Conservation (phyloP, 2,888 invertebrate genomes). For the Margaritifera margaritifera region DNA sequence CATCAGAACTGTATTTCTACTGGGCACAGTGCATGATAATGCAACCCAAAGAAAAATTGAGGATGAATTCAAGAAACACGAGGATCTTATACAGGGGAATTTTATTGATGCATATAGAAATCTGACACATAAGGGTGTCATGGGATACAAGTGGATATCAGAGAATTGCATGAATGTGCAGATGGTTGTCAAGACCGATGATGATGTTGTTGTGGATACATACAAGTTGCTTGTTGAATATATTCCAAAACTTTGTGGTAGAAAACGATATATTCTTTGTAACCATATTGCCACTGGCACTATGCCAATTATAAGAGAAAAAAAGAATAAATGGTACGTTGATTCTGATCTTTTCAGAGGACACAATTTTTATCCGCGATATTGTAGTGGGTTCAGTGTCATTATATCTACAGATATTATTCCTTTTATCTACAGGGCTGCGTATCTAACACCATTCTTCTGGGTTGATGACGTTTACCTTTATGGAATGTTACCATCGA, state of each 20-base stretch:
- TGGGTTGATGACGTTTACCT: slow-evolving; percentile 41
- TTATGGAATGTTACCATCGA: slow-evolving; percentile 29
- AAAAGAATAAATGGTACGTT: slow-evolving; percentile 31
- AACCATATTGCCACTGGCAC: slow-evolving; percentile 33
- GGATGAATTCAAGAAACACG: slow-evolving; percentile 33
- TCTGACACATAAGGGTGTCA: slow-evolving; percentile 51
- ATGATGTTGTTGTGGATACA: slow-evolving; percentile 52
- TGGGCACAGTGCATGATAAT: slow-evolving; percentile 35
- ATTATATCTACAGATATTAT: slow-evolving; percentile 34
- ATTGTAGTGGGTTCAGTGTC: slow-evolving; percentile 37
- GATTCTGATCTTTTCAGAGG: slow-evolving; percentile 25
- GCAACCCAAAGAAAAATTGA: slow-evolving; percentile 28
- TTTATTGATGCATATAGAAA: slow-evolving; percentile 52
- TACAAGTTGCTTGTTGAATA: slow-evolving; percentile 22
- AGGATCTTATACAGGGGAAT: slow-evolving; percentile 54
- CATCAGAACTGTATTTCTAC: slow-evolving; percentile 40
- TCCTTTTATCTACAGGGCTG: slow-evolving; percentile 29
- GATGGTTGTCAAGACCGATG: slow-evolving; percentile 49
- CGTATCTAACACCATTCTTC: slow-evolving; percentile 35
- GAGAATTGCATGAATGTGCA: slow-evolving; percentile 42
- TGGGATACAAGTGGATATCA: slow-evolving; percentile 54
- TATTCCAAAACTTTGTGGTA: slow-evolving; percentile 16
- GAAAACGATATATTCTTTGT: slow-evolving; percentile 30
- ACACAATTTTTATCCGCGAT: slow-evolving; percentile 29
- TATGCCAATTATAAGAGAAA: slow-evolving; percentile 30